Conservation (phyloP, 2,797 vertebrate genomes). For the Potorous gilbertii region DNA sequence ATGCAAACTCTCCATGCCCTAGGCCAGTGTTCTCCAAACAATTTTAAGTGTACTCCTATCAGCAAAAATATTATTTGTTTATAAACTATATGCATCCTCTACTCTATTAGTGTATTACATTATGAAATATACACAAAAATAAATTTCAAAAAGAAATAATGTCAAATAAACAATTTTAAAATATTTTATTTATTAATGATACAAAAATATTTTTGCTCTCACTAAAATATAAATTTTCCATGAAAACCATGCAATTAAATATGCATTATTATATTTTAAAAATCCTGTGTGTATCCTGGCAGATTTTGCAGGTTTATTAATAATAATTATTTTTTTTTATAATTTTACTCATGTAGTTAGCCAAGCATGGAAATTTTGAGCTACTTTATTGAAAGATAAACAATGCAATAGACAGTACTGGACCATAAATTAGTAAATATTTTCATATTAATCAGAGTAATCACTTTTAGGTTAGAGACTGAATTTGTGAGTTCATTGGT, state of each 20-base stretch:
- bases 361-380: neutral
- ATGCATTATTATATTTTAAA: neutral
- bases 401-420: neutral
- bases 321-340: neutral
- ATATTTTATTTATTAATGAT: conserved; percentile 1
- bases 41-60: neutral
- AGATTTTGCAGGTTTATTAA: neutral
- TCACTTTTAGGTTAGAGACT: neutral
- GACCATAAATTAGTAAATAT: neutral
- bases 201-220: neutral
- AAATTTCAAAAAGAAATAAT: neutral
- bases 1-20: neutral
- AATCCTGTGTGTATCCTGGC: neutral
- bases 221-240: neutral
- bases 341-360: neutral
- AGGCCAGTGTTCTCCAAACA: neutral
- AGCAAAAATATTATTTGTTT: neutral
- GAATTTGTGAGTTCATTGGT: neutral
- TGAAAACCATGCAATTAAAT: neutral
- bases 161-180: neutral
- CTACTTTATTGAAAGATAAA: neutral
- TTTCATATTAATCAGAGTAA: neutral
- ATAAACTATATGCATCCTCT: neutral
- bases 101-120: neutral
- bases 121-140: neutral